Evolutionary conservation across 1,140 invertebrate species (phyloP), one percentile per base, ranked within the genome.

Genomic region (Drosophila littoralis): DNA sequence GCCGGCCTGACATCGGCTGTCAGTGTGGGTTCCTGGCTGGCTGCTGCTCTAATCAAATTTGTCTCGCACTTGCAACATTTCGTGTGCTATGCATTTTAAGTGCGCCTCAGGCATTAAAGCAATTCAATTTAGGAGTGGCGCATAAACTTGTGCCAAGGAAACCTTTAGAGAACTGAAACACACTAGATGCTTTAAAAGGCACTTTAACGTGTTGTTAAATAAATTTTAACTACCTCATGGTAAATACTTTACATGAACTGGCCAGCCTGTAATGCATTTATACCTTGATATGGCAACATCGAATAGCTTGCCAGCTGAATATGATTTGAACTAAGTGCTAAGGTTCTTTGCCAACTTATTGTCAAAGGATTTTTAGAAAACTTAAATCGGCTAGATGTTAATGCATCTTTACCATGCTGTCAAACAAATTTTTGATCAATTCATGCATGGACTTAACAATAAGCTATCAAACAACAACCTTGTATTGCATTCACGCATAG

Each of bases 41-140:
- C 22, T 35, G 46, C 12, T 43, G 32, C 40, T 43, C 58, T 52
- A 55, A 63, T 36, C 40, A 15, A 63, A 64, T 70, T 70, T 48
- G 8, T 33, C 57, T 43, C 38, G 33, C 35, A 52, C 28, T 54
- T 50, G 45, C 59, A 17, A 13, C 63, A 52, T 17, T n/a, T 15
- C 8, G 46, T n/a, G 46, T 32, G 22, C 17, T 28, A 12, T 52
- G 51, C 33, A 54, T 36, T 54, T 54, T 35, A 13, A 35, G 32
- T 63, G 35, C 17, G 38, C 22, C 50, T 9, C 13, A 12, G 9
- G 60, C 60, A 15, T 15, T 32, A 28, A 43, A 35, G 50, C 61
- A n/a, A 67, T 36, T 43, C 28, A 67, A 48, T 48, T 46, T 35
- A 22, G 45, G 9, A 10, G 45, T 12, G 45, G 45, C 8, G 17